Base-by-base conservation (phyloP, 2,797 vertebrate species). In the Cyprinella venusta region DNA sequence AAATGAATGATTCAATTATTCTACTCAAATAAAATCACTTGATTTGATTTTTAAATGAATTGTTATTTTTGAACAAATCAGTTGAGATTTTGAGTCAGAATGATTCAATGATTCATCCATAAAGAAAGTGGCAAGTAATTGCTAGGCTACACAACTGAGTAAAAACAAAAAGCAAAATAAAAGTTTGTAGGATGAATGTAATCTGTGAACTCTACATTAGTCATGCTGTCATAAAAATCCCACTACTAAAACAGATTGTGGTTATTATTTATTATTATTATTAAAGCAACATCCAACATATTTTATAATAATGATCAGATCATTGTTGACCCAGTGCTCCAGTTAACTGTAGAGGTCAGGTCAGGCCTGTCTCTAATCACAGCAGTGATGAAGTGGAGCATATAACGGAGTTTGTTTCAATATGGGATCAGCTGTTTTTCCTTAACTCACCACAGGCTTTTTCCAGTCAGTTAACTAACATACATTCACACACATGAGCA, bases 381-480 rank as follows among this genome's bases (percentile, higher is more conserved):
- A 36, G 24, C 59, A 30, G 45, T 68, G 42, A 68, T 79, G 61
- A 68, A 79, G 30, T 24, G 45, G 26, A 38, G 77, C 63, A 79
- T 19, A 79, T 38, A 79, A 38, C 30, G 16, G 40, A 78, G 26
- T 54, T 50, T 81, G 10, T n/a, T 64, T 80, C 70, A 65, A 80
- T 61, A 83, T 68, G 84, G 71, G 54, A 84, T 68, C 81, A 87
- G 68, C 77, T 86, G 81, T 69, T 76, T 81, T 76, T 86, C 13
- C 71, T 81, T 70, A 80, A 38, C 1, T 56, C 33, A 67, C 70
- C 72, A 71, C 33, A 63, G 74, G 45, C 26, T 33, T 75, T 48
- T 40, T 87, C 61, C 76, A 87, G 78, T 38, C 26, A 61, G 45
- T 79, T 72, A 61, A 63, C 69, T 67, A n/a, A 68, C 40, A 79